Conservation (phyloP, 2,797 vertebrate species). For the Cynopterus sphinx region DNA sequence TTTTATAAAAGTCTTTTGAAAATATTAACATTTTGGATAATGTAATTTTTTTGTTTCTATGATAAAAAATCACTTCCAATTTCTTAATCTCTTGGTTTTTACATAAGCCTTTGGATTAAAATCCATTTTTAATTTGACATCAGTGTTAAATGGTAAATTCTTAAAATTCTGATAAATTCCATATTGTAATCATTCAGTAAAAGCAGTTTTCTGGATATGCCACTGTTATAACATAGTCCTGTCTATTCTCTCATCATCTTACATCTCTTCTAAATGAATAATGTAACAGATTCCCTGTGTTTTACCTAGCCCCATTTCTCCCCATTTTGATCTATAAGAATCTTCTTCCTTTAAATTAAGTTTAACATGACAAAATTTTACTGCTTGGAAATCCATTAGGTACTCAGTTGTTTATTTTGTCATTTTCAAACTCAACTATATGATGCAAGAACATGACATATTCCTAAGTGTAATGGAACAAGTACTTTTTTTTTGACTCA, state of each 20-base stretch:
- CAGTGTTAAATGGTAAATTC: neutral
- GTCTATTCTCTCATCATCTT: neutral
- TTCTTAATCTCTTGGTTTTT: neutral
- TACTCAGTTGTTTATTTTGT: neutral
- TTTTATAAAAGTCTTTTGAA: neutral
- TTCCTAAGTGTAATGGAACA: neutral
- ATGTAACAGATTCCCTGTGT: neutral
- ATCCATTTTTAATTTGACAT: neutral
- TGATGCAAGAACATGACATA: neutral
- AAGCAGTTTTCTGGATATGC: neutral
- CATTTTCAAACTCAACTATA: neutral
- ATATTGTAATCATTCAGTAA: neutral
- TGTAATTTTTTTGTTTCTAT: neutral
- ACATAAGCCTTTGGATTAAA: neutral
- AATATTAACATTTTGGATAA: neutral
- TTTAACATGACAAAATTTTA: neutral
- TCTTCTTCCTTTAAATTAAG: neutral
- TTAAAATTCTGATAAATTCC: neutral
- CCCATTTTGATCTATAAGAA: neutral
- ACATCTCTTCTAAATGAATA: neutral
- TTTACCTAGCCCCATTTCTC: neutral
- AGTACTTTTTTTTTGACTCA: neutral
- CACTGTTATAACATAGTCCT: rapidly evolving
- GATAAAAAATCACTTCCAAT: neutral
- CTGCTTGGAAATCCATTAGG: neutral